Conservation (phyloP, 2,888 invertebrate genomes). For the Pelosia muscerda region DNA sequence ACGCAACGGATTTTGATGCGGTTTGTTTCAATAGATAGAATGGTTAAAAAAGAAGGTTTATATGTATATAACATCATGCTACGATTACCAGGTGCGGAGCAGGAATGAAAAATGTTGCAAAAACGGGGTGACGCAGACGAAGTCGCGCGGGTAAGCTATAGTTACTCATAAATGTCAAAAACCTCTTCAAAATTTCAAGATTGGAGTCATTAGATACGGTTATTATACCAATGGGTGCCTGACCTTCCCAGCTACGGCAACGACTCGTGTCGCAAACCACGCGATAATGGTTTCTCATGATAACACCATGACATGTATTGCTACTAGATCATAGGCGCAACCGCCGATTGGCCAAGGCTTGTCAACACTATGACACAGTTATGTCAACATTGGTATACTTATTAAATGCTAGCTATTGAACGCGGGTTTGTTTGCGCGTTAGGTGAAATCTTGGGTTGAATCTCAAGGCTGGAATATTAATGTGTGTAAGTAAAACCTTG, state of each 20-base stretch:
- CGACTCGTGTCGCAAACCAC: conserved; percentile 1
- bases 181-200: no score
- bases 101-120: no score
- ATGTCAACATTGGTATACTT: conserved; percentile 14
- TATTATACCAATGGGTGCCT: not conserved
- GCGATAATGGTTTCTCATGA: not conserved
- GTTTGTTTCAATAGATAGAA: no score
- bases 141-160: no score
- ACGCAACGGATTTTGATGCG: no score
- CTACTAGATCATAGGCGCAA: conserved; percentile 7
- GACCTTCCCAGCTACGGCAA: not conserved
- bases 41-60: no score
- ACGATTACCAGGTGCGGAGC: no score
- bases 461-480: not conserved
- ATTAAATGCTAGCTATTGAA: not conserved
- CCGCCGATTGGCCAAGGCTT: conserved; percentile 25
- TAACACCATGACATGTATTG: not conserved
- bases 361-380: conserved; percentile 37
- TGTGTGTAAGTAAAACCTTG: no score
- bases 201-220: not conserved
- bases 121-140: no score
- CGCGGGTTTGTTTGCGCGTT: not conserved
- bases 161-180: no score
- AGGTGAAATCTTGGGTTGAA: not conserved
- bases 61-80: no score